Conservation (phyloP, 2,113 vertebrate genomes). For the Pelmatolapia mariae region DNA sequence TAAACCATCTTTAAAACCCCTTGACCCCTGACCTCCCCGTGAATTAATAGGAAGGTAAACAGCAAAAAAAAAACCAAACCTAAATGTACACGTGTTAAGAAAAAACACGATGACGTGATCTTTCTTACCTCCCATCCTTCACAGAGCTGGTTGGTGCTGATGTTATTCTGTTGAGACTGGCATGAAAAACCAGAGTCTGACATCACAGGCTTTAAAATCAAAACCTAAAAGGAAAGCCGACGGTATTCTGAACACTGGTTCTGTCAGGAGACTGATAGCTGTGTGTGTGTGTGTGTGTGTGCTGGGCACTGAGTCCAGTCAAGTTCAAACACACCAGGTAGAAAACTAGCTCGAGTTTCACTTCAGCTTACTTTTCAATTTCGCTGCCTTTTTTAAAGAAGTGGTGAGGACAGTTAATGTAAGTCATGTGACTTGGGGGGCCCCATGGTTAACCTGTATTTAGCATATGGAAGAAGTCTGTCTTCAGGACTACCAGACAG, state of each 20-base stretch:
- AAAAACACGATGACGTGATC: background rate
- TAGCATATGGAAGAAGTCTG: background rate
- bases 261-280: background rate
- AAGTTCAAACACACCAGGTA: background rate
- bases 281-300: background rate
- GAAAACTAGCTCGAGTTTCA: conserved; percentile 17
- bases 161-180: background rate
- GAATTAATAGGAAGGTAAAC: rapidly evolving
- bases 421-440: conserved; percentile 54
- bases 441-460: background rate
- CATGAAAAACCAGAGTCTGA: conserved; percentile 15
- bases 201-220: conserved; percentile 20
- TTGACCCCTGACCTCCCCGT: background rate
- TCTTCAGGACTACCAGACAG: background rate
- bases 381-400: conserved; percentile 31
- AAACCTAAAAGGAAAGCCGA: background rate
- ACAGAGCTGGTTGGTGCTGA: background rate
- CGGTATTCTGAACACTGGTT: background rate
- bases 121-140: conserved; percentile 49
- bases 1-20: background rate
- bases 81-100: background rate
- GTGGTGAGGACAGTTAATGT: conserved; percentile 14
- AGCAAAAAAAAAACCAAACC: background rate
- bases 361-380: conserved; percentile 39
- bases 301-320: background rate